Conservation (phyloP, 2,113 vertebrate genomes). For the Caranx ignobilis region DNA sequence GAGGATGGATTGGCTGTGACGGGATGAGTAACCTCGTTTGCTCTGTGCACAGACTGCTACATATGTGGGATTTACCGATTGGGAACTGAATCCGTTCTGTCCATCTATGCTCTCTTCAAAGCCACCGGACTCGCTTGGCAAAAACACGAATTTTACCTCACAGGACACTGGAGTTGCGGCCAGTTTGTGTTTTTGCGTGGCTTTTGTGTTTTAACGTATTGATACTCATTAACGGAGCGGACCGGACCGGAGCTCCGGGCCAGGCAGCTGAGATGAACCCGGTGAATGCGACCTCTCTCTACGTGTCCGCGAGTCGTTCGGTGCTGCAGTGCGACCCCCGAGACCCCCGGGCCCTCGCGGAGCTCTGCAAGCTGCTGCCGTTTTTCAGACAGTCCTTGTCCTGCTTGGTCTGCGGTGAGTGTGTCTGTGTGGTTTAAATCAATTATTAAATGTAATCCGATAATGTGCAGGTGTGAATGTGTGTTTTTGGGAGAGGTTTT, state of each 20-base stretch:
- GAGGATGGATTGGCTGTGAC: conserved; percentile 73
- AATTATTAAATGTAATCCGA: not conserved
- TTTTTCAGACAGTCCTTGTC: conserved; percentile 98
- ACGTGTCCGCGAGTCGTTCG: conserved; percentile 97
- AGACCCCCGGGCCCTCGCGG: conserved; percentile 93
- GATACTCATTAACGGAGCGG: conserved; percentile 44
- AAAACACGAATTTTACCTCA: conserved; percentile 38
- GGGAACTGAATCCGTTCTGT: conserved; percentile 6
- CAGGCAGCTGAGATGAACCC: conserved; percentile 97
- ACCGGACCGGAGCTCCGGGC: conserved; percentile 83
- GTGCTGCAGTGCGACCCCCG: conserved; percentile 98
- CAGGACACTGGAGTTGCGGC: conserved; percentile 12
- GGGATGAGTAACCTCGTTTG: conserved; percentile 52
- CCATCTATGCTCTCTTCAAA: conserved; percentile 68
- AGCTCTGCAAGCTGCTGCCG: conserved; percentile 96
- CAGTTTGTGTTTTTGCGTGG: conserved; percentile 33
- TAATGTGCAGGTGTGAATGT: not conserved
- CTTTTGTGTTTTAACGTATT: conserved; percentile 51
- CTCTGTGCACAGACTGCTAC: conserved; percentile 33
- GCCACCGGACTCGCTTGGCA: conserved; percentile 64
- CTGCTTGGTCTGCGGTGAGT: conserved; percentile 96
- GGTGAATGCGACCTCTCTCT: conserved; percentile 98
- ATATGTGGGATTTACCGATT: conserved; percentile 59
- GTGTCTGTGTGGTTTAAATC: not conserved
- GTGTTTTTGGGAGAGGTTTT: conserved; percentile 5